A percentile compares a stretch with the other conserved stretches of the same genome.
phyloP scores from a whole-genome alignment of 2,888 invertebrate genomes.

The Spisula solida region DNA sequence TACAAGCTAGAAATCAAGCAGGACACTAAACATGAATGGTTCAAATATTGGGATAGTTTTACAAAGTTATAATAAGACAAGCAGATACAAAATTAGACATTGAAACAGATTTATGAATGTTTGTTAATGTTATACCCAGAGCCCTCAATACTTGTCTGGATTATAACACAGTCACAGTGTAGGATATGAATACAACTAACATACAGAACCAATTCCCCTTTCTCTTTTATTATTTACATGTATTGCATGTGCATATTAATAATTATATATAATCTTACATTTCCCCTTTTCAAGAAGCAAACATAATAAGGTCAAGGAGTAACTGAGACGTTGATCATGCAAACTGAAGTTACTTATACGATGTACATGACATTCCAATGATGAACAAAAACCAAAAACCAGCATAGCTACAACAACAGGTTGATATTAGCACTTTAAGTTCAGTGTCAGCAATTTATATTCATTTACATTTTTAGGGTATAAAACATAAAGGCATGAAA shows the following conservation, averaged over 20 bases:
- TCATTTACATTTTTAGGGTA: not conserved
- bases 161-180: too few species aligned
- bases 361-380: not conserved
- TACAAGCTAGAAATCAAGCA: too few species aligned
- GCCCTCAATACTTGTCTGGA: too few species aligned
- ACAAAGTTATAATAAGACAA: too few species aligned
- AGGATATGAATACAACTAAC: too few species aligned
- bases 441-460: not conserved
- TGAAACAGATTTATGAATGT: too few species aligned
- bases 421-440: not conserved
- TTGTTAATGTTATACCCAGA: too few species aligned
- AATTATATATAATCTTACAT: not conserved
- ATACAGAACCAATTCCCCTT: not conserved
- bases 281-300: not conserved
- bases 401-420: not conserved
- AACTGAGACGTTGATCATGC: not conserved
- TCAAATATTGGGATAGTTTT: too few species aligned
- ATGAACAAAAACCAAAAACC: slow-evolving; percentile 1
- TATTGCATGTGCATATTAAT: not conserved
- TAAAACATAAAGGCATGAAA: too few species aligned
- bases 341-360: not conserved
- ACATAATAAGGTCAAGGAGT: not conserved
- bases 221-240: not conserved
- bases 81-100: too few species aligned
- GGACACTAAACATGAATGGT: too few species aligned